Percentiles rank a stretch among this genome's conserved stretches.
These are phyloP conservation scores for Campoletis raptor DNA, from an alignment of 2,888 invertebrate genomes.

Conservation along the genomic window DNA sequence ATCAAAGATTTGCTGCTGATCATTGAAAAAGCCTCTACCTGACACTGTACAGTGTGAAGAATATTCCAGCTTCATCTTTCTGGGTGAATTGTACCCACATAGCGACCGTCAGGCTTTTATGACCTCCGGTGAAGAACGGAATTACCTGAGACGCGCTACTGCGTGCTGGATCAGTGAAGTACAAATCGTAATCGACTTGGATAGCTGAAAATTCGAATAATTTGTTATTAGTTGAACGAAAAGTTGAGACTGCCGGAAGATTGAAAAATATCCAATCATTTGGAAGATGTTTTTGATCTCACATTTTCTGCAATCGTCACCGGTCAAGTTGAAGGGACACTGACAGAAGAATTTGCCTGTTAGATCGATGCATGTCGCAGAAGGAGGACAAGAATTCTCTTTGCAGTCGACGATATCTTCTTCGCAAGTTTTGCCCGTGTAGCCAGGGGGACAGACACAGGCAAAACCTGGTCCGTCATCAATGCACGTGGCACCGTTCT, in stretches of 20 bases:
- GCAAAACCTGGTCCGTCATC: slow-evolving; percentile 94
- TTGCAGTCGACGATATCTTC: slow-evolving; percentile 96
- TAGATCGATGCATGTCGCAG: slow-evolving; percentile 96
- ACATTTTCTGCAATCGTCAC: slow-evolving; percentile 98
- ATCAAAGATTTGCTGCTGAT: neutral
- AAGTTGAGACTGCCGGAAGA: neutral
- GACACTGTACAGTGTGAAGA: slow-evolving; percentile 97
- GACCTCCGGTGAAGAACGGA: slow-evolving; percentile 93
- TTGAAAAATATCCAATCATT: neutral
- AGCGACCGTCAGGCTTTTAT: slow-evolving; percentile 94
- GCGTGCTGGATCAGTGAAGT: slow-evolving; percentile 96
- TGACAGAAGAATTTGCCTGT: slow-evolving; percentile 97
- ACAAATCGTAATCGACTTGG: slow-evolving; percentile 98
- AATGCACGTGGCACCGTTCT: slow-evolving; percentile 96
- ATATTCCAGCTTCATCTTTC: slow-evolving; percentile 96
- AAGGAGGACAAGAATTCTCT: slow-evolving; percentile 97
- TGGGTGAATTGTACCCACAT: slow-evolving; percentile 99
- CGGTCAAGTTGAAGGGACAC: slow-evolving; percentile 98
- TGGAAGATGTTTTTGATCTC: slow-evolving; percentile 82
- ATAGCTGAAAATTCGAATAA: slow-evolving; percentile 89
- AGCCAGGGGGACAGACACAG: slow-evolving; percentile 94
- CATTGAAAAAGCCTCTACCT: slow-evolving; percentile 86
- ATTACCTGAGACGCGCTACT: slow-evolving; percentile 97
- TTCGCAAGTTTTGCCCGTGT: slow-evolving; percentile 93
- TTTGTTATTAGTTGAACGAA: neutral